A percentile compares a stretch with the other conserved stretches of the same genome.
These are phyloP conservation scores for Byasa hedistus DNA, from an alignment of 2,888 invertebrate genomes.

Conservation along the genomic window DNA sequence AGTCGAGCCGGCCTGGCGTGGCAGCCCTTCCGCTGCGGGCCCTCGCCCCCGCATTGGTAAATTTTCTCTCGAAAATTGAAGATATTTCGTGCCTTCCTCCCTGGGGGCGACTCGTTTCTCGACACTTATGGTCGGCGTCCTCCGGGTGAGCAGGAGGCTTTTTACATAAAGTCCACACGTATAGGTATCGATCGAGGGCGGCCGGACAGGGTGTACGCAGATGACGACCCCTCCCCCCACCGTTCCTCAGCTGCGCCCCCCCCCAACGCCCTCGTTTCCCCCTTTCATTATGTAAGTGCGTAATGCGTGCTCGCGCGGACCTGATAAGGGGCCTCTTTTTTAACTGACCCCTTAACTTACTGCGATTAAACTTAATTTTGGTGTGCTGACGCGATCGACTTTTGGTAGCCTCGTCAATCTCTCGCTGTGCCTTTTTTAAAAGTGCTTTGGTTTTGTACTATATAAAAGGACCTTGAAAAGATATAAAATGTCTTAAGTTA, in stretches of 20 bases:
- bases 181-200: slow-evolving; percentile 78
- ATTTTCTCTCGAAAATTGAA: slow-evolving; percentile 80
- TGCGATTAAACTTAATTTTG: slow-evolving; percentile 77
- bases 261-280: slow-evolving; percentile 63
- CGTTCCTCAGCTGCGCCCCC: slow-evolving; percentile 31
- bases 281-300: slow-evolving; percentile 81
- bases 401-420: slow-evolving; percentile 25
- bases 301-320: slow-evolving; percentile 79
- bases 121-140: slow-evolving; percentile 79
- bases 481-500: too few species aligned
- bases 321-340: slow-evolving; percentile 79
- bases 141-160: slow-evolving; percentile 78
- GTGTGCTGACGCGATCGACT: slow-evolving; percentile 62
- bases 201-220: slow-evolving; percentile 79
- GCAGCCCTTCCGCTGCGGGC: slow-evolving; percentile 76
- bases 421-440: neutral
- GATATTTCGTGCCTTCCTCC: slow-evolving; percentile 77
- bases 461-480: neutral
- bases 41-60: slow-evolving; percentile 77
- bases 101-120: slow-evolving; percentile 77
- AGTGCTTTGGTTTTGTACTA: neutral
- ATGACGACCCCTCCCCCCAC: slow-evolving; percentile 66
- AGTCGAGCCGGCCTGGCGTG: slow-evolving; percentile 63
- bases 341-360: slow-evolving; percentile 74
- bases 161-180: slow-evolving; percentile 80